Evolutionary conservation across 2,888 invertebrate species (phyloP).

Genomic region (Heliconius aoede): DNA sequence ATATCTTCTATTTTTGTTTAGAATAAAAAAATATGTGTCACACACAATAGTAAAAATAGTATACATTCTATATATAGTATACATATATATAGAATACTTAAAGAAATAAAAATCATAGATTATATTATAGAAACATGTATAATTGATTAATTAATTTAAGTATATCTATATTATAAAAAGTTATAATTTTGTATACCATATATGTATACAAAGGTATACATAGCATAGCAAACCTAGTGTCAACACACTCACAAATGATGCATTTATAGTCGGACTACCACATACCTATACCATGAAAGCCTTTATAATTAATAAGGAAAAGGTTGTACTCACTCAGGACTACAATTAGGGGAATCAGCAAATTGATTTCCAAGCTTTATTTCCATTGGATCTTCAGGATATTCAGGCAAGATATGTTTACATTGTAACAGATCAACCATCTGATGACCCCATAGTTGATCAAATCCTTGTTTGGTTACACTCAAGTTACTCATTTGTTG

Average conservation of each 20-base stretch:
- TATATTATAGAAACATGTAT: background rate
- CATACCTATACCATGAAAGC: background rate
- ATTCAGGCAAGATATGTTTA: conserved; percentile 91
- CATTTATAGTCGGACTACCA: background rate
- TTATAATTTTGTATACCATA: too few species aligned
- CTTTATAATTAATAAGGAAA: conserved; percentile 1
- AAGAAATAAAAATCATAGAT: background rate
- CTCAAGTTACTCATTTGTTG: conserved; percentile 85
- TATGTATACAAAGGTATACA: too few species aligned
- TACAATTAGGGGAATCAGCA: conserved; percentile 93
- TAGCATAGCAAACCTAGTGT: too few species aligned
- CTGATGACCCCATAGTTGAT: conserved; percentile 92
- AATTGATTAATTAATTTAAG: background rate
- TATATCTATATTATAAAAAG: too few species aligned
- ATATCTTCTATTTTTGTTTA: too few species aligned
- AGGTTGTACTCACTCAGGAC: conserved; percentile 89
- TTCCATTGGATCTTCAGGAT: conserved; percentile 90
- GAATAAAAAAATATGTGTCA: too few species aligned
- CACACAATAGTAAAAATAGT: too few species aligned
- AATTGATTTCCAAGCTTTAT: conserved; percentile 92
- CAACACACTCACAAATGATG: background rate
- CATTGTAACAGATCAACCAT: conserved; percentile 93
- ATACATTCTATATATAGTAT: too few species aligned
- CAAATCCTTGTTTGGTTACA: conserved; percentile 90
- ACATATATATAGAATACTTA: too few species aligned